Percentiles rank a stretch among this genome's conserved stretches.
phyloP scores from a whole-genome alignment of 1,140 invertebrate genomes.

The Musca domestica region DNA sequence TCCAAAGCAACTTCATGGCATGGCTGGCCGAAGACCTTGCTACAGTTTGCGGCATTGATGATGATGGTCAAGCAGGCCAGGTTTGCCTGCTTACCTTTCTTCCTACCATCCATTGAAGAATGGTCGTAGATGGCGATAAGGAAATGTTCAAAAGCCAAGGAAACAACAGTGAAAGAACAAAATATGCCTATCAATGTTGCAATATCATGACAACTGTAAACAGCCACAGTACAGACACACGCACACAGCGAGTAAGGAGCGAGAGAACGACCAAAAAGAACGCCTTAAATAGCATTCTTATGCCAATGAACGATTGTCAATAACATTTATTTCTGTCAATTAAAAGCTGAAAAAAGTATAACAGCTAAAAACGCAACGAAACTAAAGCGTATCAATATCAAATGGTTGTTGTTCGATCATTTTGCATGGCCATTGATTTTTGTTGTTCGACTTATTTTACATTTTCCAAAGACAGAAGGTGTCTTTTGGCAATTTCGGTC shows the following conservation, averaged over 20 bases:
- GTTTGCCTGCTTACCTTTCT: too few species aligned
- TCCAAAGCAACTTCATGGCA: neutral
- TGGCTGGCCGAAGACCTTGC: too few species aligned
- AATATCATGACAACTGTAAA: conserved; percentile 21
- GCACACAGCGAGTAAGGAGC: too few species aligned
- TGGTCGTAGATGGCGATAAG: too few species aligned
- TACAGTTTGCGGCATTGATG: too few species aligned
- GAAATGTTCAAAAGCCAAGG: neutral
- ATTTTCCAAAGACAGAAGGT: neutral
- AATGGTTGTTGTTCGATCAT: too few species aligned
- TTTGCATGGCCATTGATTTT: too few species aligned
- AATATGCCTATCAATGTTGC: conserved; percentile 17
- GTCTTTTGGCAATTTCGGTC: neutral
- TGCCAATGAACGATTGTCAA: conserved; percentile 14
- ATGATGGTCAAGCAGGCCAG: too few species aligned
- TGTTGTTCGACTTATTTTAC: neutral
- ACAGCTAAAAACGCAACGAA: neutral
- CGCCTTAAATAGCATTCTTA: conserved; percentile 10
- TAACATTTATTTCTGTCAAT: conserved; percentile 23
- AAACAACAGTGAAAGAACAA: neutral
- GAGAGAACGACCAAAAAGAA: neutral
- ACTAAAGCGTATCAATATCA: too few species aligned
- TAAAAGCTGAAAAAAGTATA: conserved; percentile 7
- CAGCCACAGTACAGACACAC: neutral
- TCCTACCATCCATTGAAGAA: too few species aligned